Base-by-base conservation (phyloP, 2,797 vertebrate species). In the Sitta carolinensis region DNA sequence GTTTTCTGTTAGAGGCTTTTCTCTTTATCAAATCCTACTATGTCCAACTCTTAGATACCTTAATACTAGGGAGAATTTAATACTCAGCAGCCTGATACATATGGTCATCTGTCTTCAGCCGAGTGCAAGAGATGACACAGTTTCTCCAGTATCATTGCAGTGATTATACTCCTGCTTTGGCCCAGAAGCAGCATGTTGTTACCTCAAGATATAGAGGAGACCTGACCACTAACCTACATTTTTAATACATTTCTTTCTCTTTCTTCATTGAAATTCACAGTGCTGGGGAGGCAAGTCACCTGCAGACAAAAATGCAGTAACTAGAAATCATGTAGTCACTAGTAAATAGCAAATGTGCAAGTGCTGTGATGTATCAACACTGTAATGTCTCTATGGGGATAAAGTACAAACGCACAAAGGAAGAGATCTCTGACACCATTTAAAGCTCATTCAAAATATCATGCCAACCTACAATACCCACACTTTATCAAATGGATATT, bases 401-500 rank as follows among this genome's bases (percentile, higher is more conserved):
- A 48, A 1, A 4, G 22, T 43, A 73, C 43, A 87, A 95, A 79
- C 30, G 36, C 64, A 73, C 14, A 4, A 66, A 92, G 79, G 59
- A 86, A 55, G 69, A 90, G 62, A 85, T 47, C 38, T 61, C 73
- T 78, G 93, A 91, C 73, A 81, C 43, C 67, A 51, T 43, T 87
- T 87, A 89, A 94, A 87, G 84, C 73, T 93, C 78, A 52, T 81
- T 69, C n/a, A 84, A 79, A 93, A 87, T 50, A 81, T 7, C 48
- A 29, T 38, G 57, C 63, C 52, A 72, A 18, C 22, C 15, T 52
- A 32, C 66, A 84, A 88, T 86, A 73, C 61, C 62, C 77, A 87
- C 94, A 79, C 84, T 91, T 92, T 87, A 86, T 94, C 77, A 92
- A 87, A 92, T 25, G 70, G 62, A 40, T 91, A 92, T 94, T 93